Evolutionary conservation across 2,113 vertebrate genomes (phyloP), one percentile per base, ranked within the genome.

Genomic region (Saimiri boliviensis): DNA sequence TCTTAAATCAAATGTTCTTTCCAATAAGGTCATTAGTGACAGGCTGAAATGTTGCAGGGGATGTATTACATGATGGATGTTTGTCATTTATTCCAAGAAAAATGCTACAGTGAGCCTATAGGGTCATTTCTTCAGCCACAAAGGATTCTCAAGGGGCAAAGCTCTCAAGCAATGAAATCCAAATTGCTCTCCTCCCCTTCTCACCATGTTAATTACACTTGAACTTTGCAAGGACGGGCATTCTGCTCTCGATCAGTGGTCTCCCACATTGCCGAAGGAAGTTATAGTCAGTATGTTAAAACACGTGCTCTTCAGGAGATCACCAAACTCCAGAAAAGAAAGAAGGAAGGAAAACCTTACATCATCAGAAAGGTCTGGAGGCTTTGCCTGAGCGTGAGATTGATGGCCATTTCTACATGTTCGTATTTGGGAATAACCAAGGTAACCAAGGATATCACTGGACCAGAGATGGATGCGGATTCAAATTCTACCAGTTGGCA

Each of bases 1-100:
- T 91, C 97, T 96, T 98, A 98, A 98, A 98, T 99, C 98, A 98
- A 98, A 93, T 87, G 93, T 89, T 94, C 70, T 95, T 98, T 98
- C 95, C 93, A 97, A 96, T 97, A 98, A 99, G 97, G 97, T 98
- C 98, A 98, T 37, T 95, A 98, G 84, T 91, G 97, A 98, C 94
- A 97, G 91, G 66, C 97, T 93, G 95, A 98, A 98, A 97, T 97
- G 96, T 96, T 97, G 35, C 91, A 60, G 77, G 47, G 96, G 97
- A 98, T 97, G 87, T 96, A 97, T 93, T 97, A 95, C 96, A 97
- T 97, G 95, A 98, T 97, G 40, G 1, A 71, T 96, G 94, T 86
- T 95, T 47, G 71, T 89, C 97, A 85, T 40, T 93, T 96, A 86
- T 71, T 90, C 82, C 86, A 85, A 98, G 96, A 89, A 95, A 97